These are phyloP conservation scores for Paratrypauchen microcephalus DNA, from an alignment of 2,797 vertebrate genomes.

Conservation along the genomic window DNA sequence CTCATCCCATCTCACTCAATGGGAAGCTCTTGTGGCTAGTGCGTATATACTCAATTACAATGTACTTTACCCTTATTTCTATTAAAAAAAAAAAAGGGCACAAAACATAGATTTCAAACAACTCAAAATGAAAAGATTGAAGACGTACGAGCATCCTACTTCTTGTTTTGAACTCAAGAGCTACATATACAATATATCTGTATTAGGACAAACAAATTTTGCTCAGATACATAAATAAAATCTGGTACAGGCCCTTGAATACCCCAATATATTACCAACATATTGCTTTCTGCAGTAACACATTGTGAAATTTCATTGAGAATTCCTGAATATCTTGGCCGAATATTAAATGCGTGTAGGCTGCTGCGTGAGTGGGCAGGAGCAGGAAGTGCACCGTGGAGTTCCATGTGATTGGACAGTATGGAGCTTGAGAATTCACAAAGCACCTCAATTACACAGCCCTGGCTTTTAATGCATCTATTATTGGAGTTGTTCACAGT, in stretches of 20 bases:
- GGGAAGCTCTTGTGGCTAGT: not conserved
- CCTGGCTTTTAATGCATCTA: slow-evolving; percentile 49
- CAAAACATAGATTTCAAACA: no score
- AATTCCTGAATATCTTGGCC: not conserved
- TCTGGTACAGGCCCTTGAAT: no score
- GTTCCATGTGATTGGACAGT: slow-evolving; percentile 44
- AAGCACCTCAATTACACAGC: slow-evolving; percentile 39
- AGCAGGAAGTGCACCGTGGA: slow-evolving; percentile 2
- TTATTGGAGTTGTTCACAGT: slow-evolving; percentile 39
- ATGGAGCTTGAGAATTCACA: slow-evolving; percentile 58
- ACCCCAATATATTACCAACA: not conserved
- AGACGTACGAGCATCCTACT: no score
- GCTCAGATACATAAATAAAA: not conserved
- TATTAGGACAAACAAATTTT: not conserved
- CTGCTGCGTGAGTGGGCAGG: slow-evolving; percentile 2
- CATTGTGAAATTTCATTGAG: not conserved
- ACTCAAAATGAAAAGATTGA: no score
- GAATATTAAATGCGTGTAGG: slow-evolving; percentile 7
- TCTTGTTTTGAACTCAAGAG: no score
- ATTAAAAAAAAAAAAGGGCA: no score
- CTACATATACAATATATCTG: no score
- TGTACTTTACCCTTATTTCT: not conserved
- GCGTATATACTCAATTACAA: not conserved
- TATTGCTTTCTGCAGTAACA: not conserved
- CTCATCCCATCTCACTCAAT: not conserved